These are phyloP conservation scores for Grammomys dolichurus DNA, from an alignment of 2,113 vertebrate genomes.

Conservation along the genomic window DNA sequence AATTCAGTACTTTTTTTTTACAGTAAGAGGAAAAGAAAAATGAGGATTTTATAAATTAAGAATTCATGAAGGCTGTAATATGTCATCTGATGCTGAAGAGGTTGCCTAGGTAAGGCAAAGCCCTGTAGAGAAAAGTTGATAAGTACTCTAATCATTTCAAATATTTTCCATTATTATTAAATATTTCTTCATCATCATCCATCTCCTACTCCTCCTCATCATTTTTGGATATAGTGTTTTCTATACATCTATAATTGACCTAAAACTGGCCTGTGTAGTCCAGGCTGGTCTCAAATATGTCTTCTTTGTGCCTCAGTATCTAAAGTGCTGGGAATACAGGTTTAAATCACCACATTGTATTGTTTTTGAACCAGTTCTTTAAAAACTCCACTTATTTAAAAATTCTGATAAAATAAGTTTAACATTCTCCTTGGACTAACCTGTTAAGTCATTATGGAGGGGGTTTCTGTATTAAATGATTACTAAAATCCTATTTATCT, in stretches of 20 bases:
- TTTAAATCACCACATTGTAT: neutral
- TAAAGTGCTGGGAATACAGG: neutral
- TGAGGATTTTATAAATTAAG: conserved; percentile 15
- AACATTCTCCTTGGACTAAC: conserved; percentile 36
- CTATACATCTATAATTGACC: neutral
- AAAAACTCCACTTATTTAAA: conserved; percentile 45
- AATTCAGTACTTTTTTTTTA: neutral
- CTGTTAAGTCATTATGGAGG: neutral
- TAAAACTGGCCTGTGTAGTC: neutral
- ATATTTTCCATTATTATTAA: neutral
- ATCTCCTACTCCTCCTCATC: neutral
- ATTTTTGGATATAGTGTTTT: neutral
- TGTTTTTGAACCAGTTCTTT: conserved; percentile 15
- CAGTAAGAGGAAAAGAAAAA: conserved; percentile 38
- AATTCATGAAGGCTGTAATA: neutral
- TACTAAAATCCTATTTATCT: conserved; percentile 36
- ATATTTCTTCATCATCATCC: no score
- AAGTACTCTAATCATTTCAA: neutral
- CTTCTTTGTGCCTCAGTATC: neutral
- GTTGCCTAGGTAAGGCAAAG: neutral
- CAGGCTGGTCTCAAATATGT: neutral
- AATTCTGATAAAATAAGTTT: neutral
- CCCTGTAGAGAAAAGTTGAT: neutral
- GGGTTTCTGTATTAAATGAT: neutral
- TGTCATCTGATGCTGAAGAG: neutral